Evolutionary conservation across 1,140 invertebrate genomes (phyloP), one percentile per base, ranked within the genome.

Genomic region (Euschistus heros): DNA sequence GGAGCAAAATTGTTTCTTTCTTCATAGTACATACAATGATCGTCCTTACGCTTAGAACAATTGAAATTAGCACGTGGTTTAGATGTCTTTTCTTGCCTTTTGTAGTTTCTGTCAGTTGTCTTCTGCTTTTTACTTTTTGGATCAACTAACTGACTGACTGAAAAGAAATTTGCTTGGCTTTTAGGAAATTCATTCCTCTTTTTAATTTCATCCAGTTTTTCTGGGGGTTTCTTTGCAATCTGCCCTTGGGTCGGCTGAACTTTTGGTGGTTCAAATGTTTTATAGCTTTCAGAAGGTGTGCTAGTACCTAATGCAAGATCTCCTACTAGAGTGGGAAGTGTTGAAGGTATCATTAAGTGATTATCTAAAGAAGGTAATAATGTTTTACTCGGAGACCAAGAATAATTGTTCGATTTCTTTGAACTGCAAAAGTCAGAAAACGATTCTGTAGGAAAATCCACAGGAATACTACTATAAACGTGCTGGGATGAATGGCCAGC

Each of bases 61-160:
- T 54, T 37, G 18, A 24, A 46, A 64, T 57, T 64, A 20, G n/a
- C 59, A 6, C 46, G 15, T 14, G 20, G n/a, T 33, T 42, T 30
- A n/a, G 20, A 26, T 20, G 50, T 52, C 20, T 67, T 46, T 33
- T 33, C 22, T 27, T 22, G 50, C 59, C 57, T 65, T 54, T 54
- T 68, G 46, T 61, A 42, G 15, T 61, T 70, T 57, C 18, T 68
- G 8, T 44, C 42, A 30, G 33, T 66, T 52, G 44, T 33, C 47
- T 69, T 67, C 80, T 79, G 2, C 73, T 75, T 68, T 82, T 82
- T 65, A 77, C 78, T 30, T 80, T 68, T 68, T 1, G 67, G 80
- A 66, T 85, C 82, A 14, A 85, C 82, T 13, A 85, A 70, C 67
- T 85, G 83, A 74, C 83, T 85, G 0, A 85, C 84, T 0, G 84